These are phyloP conservation scores for Nematopogon swammerdamellus DNA, from an alignment of 2,888 invertebrate species.

Conservation along the genomic window DNA sequence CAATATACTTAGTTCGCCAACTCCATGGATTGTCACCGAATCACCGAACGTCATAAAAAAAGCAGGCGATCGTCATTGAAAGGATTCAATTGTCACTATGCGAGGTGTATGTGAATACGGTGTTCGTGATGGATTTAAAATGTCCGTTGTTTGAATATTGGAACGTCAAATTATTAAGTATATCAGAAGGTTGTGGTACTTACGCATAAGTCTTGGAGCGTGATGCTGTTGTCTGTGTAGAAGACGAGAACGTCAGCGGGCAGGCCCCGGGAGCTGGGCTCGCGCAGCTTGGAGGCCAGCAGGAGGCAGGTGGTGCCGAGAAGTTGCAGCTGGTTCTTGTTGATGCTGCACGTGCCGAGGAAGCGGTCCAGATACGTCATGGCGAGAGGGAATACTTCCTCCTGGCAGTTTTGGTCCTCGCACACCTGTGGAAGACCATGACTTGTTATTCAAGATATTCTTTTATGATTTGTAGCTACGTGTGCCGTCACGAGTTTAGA, in stretches of 20 bases:
- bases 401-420: slow-evolving; percentile 89
- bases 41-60: too few species aligned
- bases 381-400: slow-evolving; percentile 90
- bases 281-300: slow-evolving; percentile 89
- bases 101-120: too few species aligned
- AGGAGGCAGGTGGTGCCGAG: slow-evolving; percentile 90
- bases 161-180: too few species aligned
- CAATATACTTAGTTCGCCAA: too few species aligned
- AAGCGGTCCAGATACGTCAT: slow-evolving; percentile 94
- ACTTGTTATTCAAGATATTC: slow-evolving; percentile 3
- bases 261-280: slow-evolving; percentile 71
- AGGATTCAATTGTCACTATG: too few species aligned
- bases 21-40: too few species aligned
- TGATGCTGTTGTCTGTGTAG: slow-evolving; percentile 93
- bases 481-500: not conserved
- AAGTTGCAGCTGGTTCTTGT: slow-evolving; percentile 85
- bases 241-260: slow-evolving; percentile 79
- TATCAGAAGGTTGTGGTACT: too few species aligned
- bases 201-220: slow-evolving; percentile 82
- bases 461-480: not conserved
- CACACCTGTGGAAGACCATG: slow-evolving; percentile 77
- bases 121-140: too few species aligned
- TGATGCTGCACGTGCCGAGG: slow-evolving; percentile 77
- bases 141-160: too few species aligned
- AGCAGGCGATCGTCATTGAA: too few species aligned